These are phyloP conservation scores for Passer domesticus DNA, from an alignment of 2,113 vertebrate genomes.

Conservation along the genomic window DNA sequence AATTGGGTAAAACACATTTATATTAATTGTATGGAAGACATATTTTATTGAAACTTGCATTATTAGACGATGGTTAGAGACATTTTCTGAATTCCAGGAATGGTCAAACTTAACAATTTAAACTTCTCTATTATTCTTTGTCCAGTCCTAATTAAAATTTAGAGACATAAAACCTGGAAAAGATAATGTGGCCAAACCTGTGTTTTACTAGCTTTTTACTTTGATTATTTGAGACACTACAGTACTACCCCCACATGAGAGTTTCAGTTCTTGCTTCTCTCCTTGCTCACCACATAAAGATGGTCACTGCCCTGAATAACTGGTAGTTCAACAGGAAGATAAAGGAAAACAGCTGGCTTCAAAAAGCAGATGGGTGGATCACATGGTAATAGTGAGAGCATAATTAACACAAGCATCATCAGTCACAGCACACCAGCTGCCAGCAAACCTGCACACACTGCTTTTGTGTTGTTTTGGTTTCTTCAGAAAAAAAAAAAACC, in stretches of 20 bases:
- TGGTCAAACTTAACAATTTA: background rate
- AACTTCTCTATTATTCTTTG: background rate
- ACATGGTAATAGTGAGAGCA: conserved; percentile 55
- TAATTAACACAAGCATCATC: conserved; percentile 69
- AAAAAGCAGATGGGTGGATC: conserved; percentile 63
- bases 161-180: background rate
- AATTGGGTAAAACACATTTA: background rate
- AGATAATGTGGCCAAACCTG: background rate
- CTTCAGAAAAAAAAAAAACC: background rate
- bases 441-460: conserved; percentile 44
- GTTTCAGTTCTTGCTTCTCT: background rate
- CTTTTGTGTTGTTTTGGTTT: conserved; percentile 48
- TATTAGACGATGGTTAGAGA: background rate
- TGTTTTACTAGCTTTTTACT: background rate
- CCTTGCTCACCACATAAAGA: background rate
- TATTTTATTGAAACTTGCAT: background rate
- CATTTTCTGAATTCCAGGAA: background rate
- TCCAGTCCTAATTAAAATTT: background rate
- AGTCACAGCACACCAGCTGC: conserved; percentile 64
- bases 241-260: background rate
- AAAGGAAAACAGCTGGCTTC: conserved; percentile 63
- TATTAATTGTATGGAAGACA: background rate
- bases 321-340: conserved; percentile 50
- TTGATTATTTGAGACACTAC: background rate
- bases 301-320: conserved; percentile 11